phyloP scores from a whole-genome alignment of 2,797 vertebrate genomes.

The Todus mexicanus region DNA sequence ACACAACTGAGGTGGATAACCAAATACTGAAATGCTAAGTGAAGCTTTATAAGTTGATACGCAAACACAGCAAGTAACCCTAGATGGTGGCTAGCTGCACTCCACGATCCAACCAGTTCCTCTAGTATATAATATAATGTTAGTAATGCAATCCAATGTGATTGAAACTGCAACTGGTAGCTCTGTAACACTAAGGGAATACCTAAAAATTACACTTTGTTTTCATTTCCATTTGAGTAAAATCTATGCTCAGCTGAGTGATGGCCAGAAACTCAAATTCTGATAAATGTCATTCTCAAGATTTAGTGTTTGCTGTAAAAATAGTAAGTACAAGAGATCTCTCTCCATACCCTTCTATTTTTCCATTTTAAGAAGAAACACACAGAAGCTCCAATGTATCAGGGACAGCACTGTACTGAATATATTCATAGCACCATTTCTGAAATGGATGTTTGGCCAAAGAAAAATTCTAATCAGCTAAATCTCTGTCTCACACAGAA shows the following conservation, averaged over 20 bases:
- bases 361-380: constrained; percentile 32
- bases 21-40: neutral
- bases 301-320: constrained; percentile 38
- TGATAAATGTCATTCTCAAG: constrained; percentile 17
- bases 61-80: neutral
- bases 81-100: neutral
- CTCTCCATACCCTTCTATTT: neutral
- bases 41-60: neutral
- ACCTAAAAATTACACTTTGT: neutral
- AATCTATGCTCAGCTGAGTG: neutral
- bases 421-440: constrained; percentile 22
- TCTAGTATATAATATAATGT: neutral
- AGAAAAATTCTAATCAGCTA: constrained; percentile 5
- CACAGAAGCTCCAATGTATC: constrained; percentile 6
- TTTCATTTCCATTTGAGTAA: constrained; percentile 33
- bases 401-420: neutral
- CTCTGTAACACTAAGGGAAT: neutral
- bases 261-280: neutral
- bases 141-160: neutral
- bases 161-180: neutral
- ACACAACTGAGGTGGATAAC: neutral
- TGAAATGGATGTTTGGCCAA: neutral
- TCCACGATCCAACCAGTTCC: neutral
- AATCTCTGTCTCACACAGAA: neutral
- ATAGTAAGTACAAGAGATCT: neutral